Percentiles rank a stretch among this genome's conserved stretches.
phyloP scores from a whole-genome alignment of 2,113 vertebrate species.

The Apus apus region DNA sequence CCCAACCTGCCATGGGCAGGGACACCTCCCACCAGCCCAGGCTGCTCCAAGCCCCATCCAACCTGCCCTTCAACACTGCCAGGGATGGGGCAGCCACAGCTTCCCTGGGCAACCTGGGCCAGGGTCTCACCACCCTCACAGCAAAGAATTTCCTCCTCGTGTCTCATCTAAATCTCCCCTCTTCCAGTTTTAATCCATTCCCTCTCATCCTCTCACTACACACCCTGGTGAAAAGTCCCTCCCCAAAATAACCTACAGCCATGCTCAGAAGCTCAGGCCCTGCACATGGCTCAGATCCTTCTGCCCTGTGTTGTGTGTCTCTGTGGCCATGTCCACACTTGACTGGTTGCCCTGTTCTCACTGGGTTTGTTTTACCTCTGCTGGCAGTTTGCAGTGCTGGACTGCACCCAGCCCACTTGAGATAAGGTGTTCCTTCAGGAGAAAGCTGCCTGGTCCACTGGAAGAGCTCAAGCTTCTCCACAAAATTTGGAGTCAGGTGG shows the following conservation, averaged over 20 bases:
- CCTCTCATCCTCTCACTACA: too few relatives aligned
- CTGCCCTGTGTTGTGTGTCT: accelerated
- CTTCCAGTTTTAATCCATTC: too few relatives aligned
- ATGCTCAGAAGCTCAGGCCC: background rate
- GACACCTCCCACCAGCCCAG: too few relatives aligned
- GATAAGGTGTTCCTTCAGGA: background rate
- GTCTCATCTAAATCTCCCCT: too few relatives aligned
- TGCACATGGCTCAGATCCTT: background rate
- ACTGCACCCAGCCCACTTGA: background rate
- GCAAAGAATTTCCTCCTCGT: too few relatives aligned
- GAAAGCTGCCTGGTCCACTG: background rate
- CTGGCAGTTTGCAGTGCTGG: background rate
- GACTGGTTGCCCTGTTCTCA: background rate
- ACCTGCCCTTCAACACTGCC: too few relatives aligned
- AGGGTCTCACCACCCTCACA: too few relatives aligned
- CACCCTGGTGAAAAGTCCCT: too few relatives aligned
- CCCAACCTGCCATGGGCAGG: too few relatives aligned
- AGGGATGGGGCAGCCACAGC: too few relatives aligned
- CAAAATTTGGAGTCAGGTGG: background rate
- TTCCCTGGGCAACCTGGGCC: too few relatives aligned
- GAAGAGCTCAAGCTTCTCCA: background rate
- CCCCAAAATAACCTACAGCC: background rate
- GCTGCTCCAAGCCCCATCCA: too few relatives aligned
- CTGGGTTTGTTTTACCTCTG: background rate
- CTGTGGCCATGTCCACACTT: background rate